A percentile compares a stretch with the other conserved stretches of the same genome.
These are phyloP conservation scores for Myathropa florea DNA, from an alignment of 2,888 invertebrate genomes.

Conservation along the genomic window DNA sequence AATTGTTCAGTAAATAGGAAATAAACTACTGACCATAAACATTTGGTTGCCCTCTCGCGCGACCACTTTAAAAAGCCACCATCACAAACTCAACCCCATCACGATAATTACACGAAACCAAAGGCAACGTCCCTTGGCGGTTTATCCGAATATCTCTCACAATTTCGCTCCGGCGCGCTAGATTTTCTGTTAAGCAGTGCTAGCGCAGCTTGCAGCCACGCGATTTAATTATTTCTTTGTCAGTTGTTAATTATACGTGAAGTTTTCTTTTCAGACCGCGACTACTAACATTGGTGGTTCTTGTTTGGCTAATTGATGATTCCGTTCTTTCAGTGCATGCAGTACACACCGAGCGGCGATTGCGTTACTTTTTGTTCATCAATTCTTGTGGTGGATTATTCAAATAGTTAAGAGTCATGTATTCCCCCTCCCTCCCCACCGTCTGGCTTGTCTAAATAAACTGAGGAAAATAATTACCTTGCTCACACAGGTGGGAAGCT, in stretches of 20 bases:
- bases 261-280: slow-evolving; percentile 54
- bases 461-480: slow-evolving; percentile 44
- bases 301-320: slow-evolving; percentile 56
- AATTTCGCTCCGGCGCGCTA: background rate
- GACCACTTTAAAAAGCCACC: slow-evolving; percentile 7
- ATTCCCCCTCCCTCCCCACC: background rate
- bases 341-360: slow-evolving; percentile 35
- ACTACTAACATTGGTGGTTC: slow-evolving; percentile 47
- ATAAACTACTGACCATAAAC: slow-evolving; percentile 43
- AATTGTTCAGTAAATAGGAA: slow-evolving; percentile 48
- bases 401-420: slow-evolving; percentile 34
- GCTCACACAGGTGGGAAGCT: slow-evolving; percentile 36
- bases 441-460: slow-evolving; percentile 9
- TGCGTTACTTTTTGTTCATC: slow-evolving; percentile 21
- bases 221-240: slow-evolving; percentile 59
- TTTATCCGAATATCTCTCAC: slow-evolving; percentile 30
- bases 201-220: slow-evolving; percentile 19
- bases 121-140: slow-evolving; percentile 14
- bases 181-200: slow-evolving; percentile 30
- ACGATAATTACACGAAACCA: slow-evolving; percentile 39
- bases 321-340: slow-evolving; percentile 42
- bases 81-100: background rate
- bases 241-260: slow-evolving; percentile 43
- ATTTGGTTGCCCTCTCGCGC: slow-evolving; percentile 27
- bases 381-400: slow-evolving; percentile 48